Conservation (phyloP, 2,888 invertebrate genomes). For the Mellilla xanthometata region DNA sequence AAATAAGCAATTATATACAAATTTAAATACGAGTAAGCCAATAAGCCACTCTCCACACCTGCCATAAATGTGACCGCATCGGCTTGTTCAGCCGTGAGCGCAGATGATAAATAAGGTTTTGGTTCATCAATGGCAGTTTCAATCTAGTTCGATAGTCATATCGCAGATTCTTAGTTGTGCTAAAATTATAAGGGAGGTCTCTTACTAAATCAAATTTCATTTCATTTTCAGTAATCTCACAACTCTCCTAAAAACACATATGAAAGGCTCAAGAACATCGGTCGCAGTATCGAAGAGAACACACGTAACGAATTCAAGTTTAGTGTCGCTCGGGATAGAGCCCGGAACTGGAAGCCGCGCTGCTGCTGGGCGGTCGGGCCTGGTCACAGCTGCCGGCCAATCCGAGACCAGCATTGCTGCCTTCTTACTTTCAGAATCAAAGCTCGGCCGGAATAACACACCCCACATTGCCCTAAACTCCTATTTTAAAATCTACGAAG, state of each 20-base stretch:
- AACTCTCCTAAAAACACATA: not conserved
- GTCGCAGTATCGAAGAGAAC: constrained; percentile 48
- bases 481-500: constrained; percentile 30
- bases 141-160: no score
- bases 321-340: constrained; percentile 56
- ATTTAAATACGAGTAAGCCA: no score
- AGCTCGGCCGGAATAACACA: constrained; percentile 2
- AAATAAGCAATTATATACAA: no score
- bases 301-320: constrained; percentile 76
- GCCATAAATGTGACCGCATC: no score
- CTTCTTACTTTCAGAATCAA: constrained; percentile 24
- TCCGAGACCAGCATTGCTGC: constrained; percentile 27
- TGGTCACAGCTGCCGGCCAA: constrained; percentile 41
- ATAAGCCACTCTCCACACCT: no score
- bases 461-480: constrained; percentile 8
- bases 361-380: constrained; percentile 31
- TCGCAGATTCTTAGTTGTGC: no score
- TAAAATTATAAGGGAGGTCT: no score
- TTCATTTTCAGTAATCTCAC: no score
- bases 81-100: no score
- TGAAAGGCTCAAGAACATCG: constrained; percentile 40
- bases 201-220: no score
- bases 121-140: no score
- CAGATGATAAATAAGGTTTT: no score
- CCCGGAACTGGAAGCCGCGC: constrained; percentile 43